These are phyloP conservation scores for human (Homo sapiens) DNA, from an alignment of 2,113 vertebrate species.

Conservation along the genomic window DNA sequence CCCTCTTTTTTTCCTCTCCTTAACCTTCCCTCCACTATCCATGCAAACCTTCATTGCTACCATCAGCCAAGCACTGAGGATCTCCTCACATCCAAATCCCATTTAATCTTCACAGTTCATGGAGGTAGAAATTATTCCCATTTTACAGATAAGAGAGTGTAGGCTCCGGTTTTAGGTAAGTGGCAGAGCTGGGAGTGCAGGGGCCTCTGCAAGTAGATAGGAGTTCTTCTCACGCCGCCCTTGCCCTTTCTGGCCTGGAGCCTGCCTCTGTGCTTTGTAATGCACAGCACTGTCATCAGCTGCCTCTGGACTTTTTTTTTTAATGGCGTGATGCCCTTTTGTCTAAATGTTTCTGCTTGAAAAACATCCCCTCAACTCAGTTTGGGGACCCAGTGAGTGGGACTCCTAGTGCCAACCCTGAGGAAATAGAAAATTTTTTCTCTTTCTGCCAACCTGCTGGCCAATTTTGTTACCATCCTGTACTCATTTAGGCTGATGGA, in stretches of 20 bases:
- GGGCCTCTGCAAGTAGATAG: background rate
- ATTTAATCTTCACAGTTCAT: background rate
- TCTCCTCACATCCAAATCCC: background rate
- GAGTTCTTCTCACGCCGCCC: accelerated
- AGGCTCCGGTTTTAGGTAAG: background rate
- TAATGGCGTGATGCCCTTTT: background rate
- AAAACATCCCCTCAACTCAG: background rate
- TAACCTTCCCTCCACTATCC: too few relatives aligned
- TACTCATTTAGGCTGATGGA: constrained; percentile 61
- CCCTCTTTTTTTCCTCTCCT: background rate
- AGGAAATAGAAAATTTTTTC: background rate
- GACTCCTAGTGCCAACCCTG: background rate
- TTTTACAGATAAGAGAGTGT: background rate
- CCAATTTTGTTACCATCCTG: constrained; percentile 58
- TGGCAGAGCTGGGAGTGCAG: background rate
- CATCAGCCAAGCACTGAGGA: background rate
- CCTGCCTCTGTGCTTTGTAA: background rate
- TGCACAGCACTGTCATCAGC: background rate
- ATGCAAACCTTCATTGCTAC: background rate
- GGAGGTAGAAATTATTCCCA: background rate
- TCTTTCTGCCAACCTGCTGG: background rate
- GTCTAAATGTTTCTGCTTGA: background rate
- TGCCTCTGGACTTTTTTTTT: background rate
- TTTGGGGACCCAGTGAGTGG: background rate
- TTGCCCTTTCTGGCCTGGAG: background rate